Conservation (phyloP, 2,888 invertebrate genomes). For the Lasioglossum figueresi region DNA sequence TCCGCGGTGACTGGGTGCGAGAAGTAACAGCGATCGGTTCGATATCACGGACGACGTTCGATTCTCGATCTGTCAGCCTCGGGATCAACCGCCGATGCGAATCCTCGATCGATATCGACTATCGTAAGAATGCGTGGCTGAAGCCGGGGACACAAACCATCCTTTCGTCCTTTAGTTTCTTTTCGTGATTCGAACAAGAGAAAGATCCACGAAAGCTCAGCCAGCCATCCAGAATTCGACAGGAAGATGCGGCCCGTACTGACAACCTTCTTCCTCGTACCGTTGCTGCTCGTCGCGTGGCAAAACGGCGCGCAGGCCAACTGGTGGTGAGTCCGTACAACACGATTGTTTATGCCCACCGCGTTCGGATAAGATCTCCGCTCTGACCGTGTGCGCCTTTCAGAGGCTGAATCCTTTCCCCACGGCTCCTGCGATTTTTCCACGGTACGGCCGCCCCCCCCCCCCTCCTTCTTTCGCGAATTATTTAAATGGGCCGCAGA, state of each 20-base stretch:
- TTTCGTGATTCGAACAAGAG: slow-evolving; percentile 18
- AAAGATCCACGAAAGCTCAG: slow-evolving; percentile 31
- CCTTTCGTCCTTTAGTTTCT: slow-evolving; percentile 43
- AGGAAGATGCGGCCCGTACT: slow-evolving; percentile 67
- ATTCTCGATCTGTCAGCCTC: slow-evolving; percentile 59
- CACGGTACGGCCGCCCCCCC: slow-evolving; percentile 13
- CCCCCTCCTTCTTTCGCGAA: slow-evolving; percentile 35
- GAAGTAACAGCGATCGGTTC: slow-evolving; percentile 43
- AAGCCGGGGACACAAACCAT: slow-evolving; percentile 32
- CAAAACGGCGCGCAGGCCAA: slow-evolving; percentile 80
- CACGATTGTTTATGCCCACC: slow-evolving; percentile 56
- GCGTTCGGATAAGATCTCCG: slow-evolving; percentile 44
- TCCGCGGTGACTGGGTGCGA: slow-evolving; percentile 20
- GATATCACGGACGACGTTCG: slow-evolving; percentile 48
- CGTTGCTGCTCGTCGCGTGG: slow-evolving; percentile 75
- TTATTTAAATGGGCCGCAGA: slow-evolving; percentile 31
- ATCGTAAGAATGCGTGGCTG: slow-evolving; percentile 61
- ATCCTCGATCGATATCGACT: slow-evolving; percentile 51
- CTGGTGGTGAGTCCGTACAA: slow-evolving; percentile 81
- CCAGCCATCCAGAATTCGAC: slow-evolving; percentile 29
- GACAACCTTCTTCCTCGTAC: slow-evolving; percentile 63
- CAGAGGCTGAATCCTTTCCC: slow-evolving; percentile 7
- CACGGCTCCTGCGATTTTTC: slow-evolving; percentile 14
- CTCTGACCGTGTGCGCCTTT: neutral
- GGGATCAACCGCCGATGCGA: slow-evolving; percentile 55